Evolutionary conservation across 2,797 vertebrate genomes (phyloP), one percentile per base, ranked within the genome.

Genomic region (Syngnathus acus): DNA sequence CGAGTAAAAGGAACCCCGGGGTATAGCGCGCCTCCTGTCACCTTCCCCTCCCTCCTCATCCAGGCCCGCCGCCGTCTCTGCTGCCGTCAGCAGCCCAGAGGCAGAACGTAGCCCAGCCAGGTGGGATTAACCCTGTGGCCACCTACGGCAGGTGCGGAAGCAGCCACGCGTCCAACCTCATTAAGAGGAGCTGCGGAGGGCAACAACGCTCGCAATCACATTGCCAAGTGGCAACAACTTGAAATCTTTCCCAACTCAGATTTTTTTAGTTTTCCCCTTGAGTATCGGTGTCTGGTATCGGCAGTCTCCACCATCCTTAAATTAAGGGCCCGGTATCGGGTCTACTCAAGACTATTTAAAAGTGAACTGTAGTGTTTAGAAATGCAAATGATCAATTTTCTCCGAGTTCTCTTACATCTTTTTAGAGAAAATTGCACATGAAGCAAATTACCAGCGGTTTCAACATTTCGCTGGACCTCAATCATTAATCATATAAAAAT

Each of bases 41-140:
- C 85, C 83, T 79, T 66, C 79, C 82, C 81, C 85, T 75, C 83
- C 79, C 72, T 77, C 78, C 73, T 67, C 73, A 38, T 70, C 77
- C 48, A 32, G 79, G 80, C 76, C 74, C 66, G 26, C 26, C 26
- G 26, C 3, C 26, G 69, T n/a, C 75, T 82, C 84, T 87, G 87
- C 87, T 89, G 85, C 87, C 84, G 82, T 87, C 86, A 83, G 86
- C 88, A 85, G 83, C 86, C 84, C 83, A 85, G 82, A 82, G 88
- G 85, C 86, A 63, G 78, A 43, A 78, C 74, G 40, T 14, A 9
- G n/a, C 23, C 37, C 14, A 81, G 76, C 80, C 84, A 71, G 77
- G 68, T 69, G 79, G 87, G 84, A 90, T 90, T 90, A 91, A 92
- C 88, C 88, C 87, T 42, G 73, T 85, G 81, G 81, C 82, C 86